Conservation (phyloP, 2,888 invertebrate species). For the Catocala fraxini region DNA sequence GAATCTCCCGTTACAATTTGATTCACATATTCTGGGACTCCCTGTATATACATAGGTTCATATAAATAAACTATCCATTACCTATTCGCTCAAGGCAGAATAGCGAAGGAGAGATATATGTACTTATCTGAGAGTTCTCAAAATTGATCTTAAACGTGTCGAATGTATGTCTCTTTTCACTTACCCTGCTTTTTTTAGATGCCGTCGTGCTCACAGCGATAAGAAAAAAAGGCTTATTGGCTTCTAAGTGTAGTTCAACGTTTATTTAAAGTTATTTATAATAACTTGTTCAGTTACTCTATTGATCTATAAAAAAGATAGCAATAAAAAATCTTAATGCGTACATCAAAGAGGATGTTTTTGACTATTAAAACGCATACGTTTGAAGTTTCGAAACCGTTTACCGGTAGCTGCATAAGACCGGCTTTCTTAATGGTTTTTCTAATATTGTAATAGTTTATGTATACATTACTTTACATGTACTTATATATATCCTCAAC, state of each 20-base stretch:
- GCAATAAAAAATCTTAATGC: slow-evolving; percentile 21
- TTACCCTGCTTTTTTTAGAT: too few relatives aligned
- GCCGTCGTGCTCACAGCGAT: too few relatives aligned
- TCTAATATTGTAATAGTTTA: not conserved
- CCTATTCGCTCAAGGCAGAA: too few relatives aligned
- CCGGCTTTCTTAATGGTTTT: slow-evolving; percentile 5
- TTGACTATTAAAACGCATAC: slow-evolving; percentile 18
- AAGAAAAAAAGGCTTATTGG: not conserved
- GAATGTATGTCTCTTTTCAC: too few relatives aligned
- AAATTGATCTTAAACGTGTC: too few relatives aligned
- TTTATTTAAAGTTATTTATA: not conserved
- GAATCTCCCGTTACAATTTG: too few relatives aligned
- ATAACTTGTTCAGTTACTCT: not conserved
- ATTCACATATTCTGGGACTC: too few relatives aligned
- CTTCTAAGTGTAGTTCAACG: not conserved
- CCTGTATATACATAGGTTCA: too few relatives aligned
- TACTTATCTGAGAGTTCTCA: too few relatives aligned
- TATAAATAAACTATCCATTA: too few relatives aligned
- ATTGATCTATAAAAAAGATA: slow-evolving; percentile 31
- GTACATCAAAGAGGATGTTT: slow-evolving; percentile 36
- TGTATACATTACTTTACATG: not conserved
- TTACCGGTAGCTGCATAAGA: not conserved
- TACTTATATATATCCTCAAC: too few relatives aligned
- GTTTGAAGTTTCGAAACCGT: slow-evolving; percentile 35
- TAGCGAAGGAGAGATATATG: too few relatives aligned